Evolutionary conservation across 2,888 invertebrate genomes (phyloP).

Genomic region (Danaus chrysippus): DNA sequence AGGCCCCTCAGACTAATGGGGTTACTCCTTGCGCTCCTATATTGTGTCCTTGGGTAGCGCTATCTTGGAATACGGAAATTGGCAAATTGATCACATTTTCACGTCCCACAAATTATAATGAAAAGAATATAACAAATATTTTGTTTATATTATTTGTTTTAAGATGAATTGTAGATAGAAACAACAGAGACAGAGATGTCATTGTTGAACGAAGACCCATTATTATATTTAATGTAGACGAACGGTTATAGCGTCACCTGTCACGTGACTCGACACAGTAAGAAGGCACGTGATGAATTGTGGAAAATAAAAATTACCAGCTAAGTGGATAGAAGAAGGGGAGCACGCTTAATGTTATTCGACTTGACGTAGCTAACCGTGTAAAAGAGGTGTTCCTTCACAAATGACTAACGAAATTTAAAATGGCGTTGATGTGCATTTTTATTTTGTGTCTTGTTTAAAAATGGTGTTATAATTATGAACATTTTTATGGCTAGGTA

Average conservation of each 20-base stretch:
- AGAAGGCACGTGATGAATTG: constrained; percentile 61
- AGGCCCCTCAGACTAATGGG: constrained; percentile 44
- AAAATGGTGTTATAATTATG: too few relatives aligned
- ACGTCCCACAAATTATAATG: constrained; percentile 12
- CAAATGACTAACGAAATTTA: constrained; percentile 8
- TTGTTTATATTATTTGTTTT: too few relatives aligned
- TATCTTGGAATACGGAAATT: constrained; percentile 31
- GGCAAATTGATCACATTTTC: constrained; percentile 23
- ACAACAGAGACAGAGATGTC: too few relatives aligned
- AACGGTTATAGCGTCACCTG: constrained; percentile 48
- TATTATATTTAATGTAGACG: too few relatives aligned
- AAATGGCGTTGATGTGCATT: too few relatives aligned
- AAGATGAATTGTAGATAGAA: too few relatives aligned
- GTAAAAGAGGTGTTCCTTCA: constrained; percentile 26
- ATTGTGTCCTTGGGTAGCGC: constrained; percentile 17
- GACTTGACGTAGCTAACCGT: constrained; percentile 42
- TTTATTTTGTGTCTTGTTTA: too few relatives aligned
- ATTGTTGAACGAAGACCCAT: too few relatives aligned
- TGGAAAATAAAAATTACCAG: constrained; percentile 67
- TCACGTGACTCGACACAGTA: constrained; percentile 45
- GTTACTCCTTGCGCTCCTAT: constrained; percentile 37
- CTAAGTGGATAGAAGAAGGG: constrained; percentile 47
- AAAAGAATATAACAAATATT: neutral
- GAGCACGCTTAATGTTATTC: constrained; percentile 59
- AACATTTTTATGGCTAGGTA: too few relatives aligned